phyloP scores from a whole-genome alignment of 2,113 vertebrate genomes.

The Carlito syrichta region DNA sequence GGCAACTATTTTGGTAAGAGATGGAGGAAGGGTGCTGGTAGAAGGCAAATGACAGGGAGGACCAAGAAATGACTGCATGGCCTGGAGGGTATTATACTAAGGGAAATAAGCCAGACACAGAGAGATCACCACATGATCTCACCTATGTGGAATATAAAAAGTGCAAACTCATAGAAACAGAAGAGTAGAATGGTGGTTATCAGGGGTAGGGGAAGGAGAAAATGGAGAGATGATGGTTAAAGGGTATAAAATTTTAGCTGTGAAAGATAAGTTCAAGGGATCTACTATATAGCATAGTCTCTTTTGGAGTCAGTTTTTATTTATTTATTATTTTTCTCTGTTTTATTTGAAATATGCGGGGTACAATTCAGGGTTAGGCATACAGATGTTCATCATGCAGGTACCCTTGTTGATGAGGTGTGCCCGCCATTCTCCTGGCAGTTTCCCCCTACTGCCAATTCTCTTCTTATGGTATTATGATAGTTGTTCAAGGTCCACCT shows the following conservation, averaged over 20 bases:
- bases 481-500: too few relatives aligned
- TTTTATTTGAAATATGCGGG: too few relatives aligned
- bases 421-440: too few relatives aligned
- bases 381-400: too few relatives aligned
- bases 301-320: too few relatives aligned
- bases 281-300: too few relatives aligned
- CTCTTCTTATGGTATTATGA: too few relatives aligned
- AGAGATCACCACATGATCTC: not conserved
- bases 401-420: too few relatives aligned
- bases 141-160: not conserved
- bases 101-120: not conserved
- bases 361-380: too few relatives aligned
- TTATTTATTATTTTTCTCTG: too few relatives aligned
- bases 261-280: not conserved
- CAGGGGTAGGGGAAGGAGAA: not conserved
- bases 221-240: not conserved
- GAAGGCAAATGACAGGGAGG: not conserved
- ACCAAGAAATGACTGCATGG: not conserved
- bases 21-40: not conserved
- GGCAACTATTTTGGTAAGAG: not conserved
- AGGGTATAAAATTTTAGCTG: not conserved
- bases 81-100: not conserved
- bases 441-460: too few relatives aligned
- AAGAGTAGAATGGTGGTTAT: not conserved
- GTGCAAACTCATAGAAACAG: not conserved